Evolutionary conservation across 2,113 vertebrate genomes (phyloP).

Genomic region (Eclectus roratus): DNA sequence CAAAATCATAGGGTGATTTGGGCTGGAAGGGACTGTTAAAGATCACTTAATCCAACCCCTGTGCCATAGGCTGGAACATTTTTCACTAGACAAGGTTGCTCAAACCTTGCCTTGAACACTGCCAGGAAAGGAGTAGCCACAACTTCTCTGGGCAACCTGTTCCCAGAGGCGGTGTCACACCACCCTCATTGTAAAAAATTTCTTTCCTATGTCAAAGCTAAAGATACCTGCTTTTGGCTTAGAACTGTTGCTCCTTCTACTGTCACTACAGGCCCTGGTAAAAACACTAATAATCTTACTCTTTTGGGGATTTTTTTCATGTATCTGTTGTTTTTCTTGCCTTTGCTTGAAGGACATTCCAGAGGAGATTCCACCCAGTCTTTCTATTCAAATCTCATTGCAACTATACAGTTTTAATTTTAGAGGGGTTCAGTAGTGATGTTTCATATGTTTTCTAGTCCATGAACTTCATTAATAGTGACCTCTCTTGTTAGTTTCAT

Average conservation of each 20-base stretch:
- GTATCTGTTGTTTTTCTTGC: neutral
- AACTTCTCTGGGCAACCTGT: neutral
- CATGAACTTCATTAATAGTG: neutral
- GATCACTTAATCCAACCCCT: neutral
- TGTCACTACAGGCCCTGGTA: neutral
- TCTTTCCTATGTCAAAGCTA: neutral
- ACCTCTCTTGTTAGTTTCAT: neutral
- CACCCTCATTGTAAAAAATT: fast-evolving
- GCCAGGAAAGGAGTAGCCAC: fast-evolving
- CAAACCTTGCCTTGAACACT: too few relatives aligned
- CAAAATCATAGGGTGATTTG: neutral
- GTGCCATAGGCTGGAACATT: fast-evolving
- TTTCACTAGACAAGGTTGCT: neutral
- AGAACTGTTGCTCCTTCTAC: neutral
- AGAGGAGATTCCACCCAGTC: neutral
- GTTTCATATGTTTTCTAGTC: neutral
- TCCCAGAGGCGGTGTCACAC: neutral
- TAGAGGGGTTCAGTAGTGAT: neutral
- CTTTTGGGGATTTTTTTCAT: fast-evolving
- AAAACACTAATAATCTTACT: neutral
- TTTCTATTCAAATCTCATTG: neutral
- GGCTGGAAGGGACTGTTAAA: neutral
- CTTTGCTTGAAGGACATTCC: neutral
- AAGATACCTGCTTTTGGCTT: neutral
- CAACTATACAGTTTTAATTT: neutral